These are phyloP conservation scores for Dicrostonyx torquatus DNA, from an alignment of 2,797 vertebrate species.

Conservation along the genomic window DNA sequence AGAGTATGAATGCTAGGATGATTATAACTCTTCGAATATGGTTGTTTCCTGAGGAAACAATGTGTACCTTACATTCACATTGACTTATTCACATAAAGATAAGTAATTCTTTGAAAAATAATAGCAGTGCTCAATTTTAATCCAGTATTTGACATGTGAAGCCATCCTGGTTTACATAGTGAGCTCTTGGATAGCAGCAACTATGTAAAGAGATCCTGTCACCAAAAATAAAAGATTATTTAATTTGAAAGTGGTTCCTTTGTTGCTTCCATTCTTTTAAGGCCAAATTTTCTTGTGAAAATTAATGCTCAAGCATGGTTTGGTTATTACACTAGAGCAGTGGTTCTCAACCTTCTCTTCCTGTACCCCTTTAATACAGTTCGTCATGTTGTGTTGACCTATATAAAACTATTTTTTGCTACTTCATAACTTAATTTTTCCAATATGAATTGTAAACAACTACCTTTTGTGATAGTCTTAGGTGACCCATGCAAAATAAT, in stretches of 20 bases:
- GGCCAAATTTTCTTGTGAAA: background rate
- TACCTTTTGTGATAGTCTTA: background rate
- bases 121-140: background rate
- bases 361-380: background rate
- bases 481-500: background rate
- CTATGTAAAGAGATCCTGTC: background rate
- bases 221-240: background rate
- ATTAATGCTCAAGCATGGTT: background rate
- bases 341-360: no score
- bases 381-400: background rate
- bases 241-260: background rate
- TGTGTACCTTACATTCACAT: background rate
- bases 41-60: background rate
- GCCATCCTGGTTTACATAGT: background rate
- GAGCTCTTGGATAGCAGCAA: background rate
- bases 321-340: background rate
- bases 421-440: no score
- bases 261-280: background rate
- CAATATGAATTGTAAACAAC: background rate
- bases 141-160: background rate
- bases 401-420: background rate
- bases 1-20: background rate
- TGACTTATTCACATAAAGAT: background rate
- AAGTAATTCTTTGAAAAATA: background rate
- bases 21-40: rapidly evolving